Conservation (phyloP, 2,888 invertebrate species). For the Mellilla xanthometata region DNA sequence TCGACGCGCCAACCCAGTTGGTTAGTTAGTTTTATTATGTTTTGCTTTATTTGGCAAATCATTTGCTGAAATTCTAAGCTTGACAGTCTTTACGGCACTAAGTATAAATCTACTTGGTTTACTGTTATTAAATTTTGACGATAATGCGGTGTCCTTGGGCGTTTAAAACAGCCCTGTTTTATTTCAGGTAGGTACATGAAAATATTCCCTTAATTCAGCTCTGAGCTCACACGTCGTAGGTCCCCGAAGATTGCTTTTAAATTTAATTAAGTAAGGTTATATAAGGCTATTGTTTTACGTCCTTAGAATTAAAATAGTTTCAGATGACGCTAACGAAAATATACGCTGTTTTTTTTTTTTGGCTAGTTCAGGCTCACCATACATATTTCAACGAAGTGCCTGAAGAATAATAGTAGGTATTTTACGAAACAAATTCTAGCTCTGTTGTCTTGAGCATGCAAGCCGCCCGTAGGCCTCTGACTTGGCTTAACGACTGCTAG, state of each 20-base stretch:
- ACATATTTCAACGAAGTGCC: too few relatives aligned
- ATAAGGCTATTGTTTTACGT: slow-evolving; percentile 31
- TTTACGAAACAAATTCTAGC: too few relatives aligned
- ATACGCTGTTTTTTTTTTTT: too few relatives aligned
- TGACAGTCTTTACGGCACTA: slow-evolving; percentile 23
- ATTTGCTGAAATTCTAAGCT: too few relatives aligned
- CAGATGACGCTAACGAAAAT: slow-evolving; percentile 10
- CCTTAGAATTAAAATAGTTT: slow-evolving; percentile 31
- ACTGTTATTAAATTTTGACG: slow-evolving; percentile 65
- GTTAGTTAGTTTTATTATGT: too few relatives aligned
- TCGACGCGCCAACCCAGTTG: too few relatives aligned
- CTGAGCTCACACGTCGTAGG: slow-evolving; percentile 43
- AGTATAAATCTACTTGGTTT: slow-evolving; percentile 40
- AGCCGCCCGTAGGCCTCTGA: too few relatives aligned
- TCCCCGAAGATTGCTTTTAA: slow-evolving; percentile 48
- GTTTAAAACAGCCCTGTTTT: slow-evolving; percentile 51
- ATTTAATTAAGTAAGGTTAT: slow-evolving; percentile 49
- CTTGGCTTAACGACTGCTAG: too few relatives aligned
- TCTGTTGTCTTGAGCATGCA: too few relatives aligned
- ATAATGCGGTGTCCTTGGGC: slow-evolving; percentile 51
- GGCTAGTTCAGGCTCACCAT: too few relatives aligned
- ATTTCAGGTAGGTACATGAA: slow-evolving; percentile 14
- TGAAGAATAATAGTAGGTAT: too few relatives aligned
- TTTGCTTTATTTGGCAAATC: too few relatives aligned
- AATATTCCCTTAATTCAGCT: slow-evolving; percentile 49